These are phyloP conservation scores for Cettia cetti DNA, from an alignment of 2,113 vertebrate species.

Conservation along the genomic window DNA sequence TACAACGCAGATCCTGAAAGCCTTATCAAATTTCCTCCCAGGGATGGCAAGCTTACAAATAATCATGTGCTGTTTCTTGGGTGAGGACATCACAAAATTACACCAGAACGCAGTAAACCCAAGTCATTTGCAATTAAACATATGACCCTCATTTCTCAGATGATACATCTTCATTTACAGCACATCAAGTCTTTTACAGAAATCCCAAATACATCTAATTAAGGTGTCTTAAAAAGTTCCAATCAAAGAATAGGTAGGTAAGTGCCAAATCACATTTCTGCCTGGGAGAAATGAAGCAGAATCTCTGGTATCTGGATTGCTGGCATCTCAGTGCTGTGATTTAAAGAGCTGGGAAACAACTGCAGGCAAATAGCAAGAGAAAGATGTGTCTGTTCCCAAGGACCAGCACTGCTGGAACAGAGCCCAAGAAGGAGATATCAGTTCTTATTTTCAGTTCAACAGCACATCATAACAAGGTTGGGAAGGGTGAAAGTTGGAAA, in stretches of 20 bases:
- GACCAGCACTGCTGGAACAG: neutral
- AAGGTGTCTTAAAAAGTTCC: neutral
- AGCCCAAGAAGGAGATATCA: neutral
- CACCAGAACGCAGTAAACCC: conserved; percentile 66
- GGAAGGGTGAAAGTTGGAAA: neutral
- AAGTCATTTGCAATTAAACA: conserved; percentile 72
- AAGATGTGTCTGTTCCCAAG: neutral
- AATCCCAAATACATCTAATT: neutral
- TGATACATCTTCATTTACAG: conserved; percentile 52
- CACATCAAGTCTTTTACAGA: conserved; percentile 34
- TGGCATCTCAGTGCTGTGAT: neutral
- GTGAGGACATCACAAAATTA: conserved; percentile 68
- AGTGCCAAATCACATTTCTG: neutral
- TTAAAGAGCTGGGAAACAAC: neutral
- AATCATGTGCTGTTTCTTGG: conserved; percentile 70
- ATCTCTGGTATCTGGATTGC: neutral
- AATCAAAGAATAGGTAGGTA: conserved; percentile 1
- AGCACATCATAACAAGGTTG: neutral
- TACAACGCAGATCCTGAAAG: conserved; percentile 54
- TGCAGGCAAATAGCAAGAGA: neutral
- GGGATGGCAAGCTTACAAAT: conserved; percentile 63
- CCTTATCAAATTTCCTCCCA: conserved; percentile 70
- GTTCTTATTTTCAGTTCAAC: neutral
- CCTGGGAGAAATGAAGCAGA: neutral
- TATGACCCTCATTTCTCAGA: conserved; percentile 37